These are phyloP conservation scores for Pinctada fucata DNA, from an alignment of 2,888 invertebrate species.

Conservation along the genomic window DNA sequence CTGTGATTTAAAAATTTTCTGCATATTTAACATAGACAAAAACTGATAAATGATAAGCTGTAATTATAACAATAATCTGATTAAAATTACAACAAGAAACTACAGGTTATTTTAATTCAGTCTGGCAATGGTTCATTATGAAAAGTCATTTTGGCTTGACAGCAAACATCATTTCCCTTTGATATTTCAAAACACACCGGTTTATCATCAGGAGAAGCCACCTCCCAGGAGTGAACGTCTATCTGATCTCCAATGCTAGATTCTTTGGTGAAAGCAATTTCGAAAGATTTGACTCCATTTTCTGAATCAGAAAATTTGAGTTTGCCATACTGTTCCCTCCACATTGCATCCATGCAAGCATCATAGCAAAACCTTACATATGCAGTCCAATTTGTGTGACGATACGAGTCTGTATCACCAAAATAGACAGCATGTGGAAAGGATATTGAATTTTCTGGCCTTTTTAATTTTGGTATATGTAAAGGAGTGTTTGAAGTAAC, in stretches of 20 bases:
- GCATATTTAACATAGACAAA: too few species aligned
- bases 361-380: conserved; percentile 36
- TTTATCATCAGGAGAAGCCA: background rate
- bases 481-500: conserved; percentile 3
- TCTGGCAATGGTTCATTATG: conserved; percentile 3
- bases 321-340: conserved; percentile 8
- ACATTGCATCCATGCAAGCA: conserved; percentile 21
- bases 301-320: background rate
- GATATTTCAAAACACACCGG: conserved; percentile 32
- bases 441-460: background rate
- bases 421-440: conserved; percentile 21
- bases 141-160: conserved; percentile 9
- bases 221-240: conserved; percentile 32
- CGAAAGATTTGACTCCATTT: conserved; percentile 26
- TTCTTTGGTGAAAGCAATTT: conserved; percentile 29
- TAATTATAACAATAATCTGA: too few species aligned
- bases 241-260: conserved; percentile 33
- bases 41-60: too few species aligned
- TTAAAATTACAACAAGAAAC: too few species aligned
- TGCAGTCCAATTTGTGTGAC: conserved; percentile 37
- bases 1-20: too few species aligned
- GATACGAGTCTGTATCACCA: conserved; percentile 34
- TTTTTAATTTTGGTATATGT: conserved; percentile 9
- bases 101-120: background rate
- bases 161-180: conserved; percentile 22